phyloP scores from a whole-genome alignment of 1,140 invertebrate genomes.

The Scaptomyza hsui region DNA sequence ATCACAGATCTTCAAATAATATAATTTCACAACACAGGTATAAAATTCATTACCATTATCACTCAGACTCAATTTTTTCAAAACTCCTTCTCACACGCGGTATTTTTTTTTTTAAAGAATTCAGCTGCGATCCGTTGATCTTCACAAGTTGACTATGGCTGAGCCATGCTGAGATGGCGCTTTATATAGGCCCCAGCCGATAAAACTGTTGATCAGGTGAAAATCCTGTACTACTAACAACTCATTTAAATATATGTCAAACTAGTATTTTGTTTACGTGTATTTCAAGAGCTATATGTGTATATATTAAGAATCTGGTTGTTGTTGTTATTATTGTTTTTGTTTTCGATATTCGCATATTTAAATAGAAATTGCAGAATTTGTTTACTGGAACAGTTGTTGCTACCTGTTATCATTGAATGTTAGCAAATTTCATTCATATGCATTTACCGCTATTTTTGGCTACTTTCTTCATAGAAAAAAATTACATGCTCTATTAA shows the following conservation, averaged over 20 bases:
- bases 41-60: slow-evolving; percentile 67
- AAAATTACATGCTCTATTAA: slow-evolving; percentile 26
- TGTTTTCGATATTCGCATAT: slow-evolving; percentile 53
- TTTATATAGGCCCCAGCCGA: slow-evolving; percentile 64
- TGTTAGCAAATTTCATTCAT: slow-evolving; percentile 37
- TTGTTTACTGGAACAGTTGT: slow-evolving; percentile 77
- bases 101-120: slow-evolving; percentile 18
- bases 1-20: too few relatives aligned
- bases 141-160: slow-evolving; percentile 54
- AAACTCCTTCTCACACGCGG: slow-evolving; percentile 72
- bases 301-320: slow-evolving; percentile 43
- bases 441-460: slow-evolving; percentile 13
- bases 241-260: slow-evolving; percentile 79
- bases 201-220: slow-evolving; percentile 53
- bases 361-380: slow-evolving; percentile 57
- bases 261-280: slow-evolving; percentile 83
- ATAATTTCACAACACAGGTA: neutral
- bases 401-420: slow-evolving; percentile 33
- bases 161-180: slow-evolving; percentile 21
- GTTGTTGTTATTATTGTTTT: slow-evolving; percentile 51
- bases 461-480: neutral
- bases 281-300: slow-evolving; percentile 59
- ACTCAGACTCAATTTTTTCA: slow-evolving; percentile 75
- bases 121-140: slow-evolving; percentile 49
- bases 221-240: slow-evolving; percentile 68